These are phyloP conservation scores for Chloroceryle amazona DNA, from an alignment of 2,797 vertebrate species.

Conservation along the genomic window DNA sequence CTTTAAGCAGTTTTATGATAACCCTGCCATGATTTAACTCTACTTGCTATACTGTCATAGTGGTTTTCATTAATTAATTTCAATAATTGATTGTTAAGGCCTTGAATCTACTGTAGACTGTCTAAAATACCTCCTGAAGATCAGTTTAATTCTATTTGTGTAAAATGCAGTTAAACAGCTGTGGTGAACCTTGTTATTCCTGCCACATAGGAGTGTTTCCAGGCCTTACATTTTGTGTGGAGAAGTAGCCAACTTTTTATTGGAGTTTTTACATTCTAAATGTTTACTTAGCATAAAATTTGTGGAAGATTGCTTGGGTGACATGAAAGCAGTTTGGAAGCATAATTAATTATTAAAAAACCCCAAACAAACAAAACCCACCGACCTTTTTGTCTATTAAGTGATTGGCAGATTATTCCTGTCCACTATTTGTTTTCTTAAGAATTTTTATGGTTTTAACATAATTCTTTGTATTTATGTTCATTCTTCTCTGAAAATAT, in stretches of 20 bases:
- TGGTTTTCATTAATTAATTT: neutral
- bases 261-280: neutral
- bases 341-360: neutral
- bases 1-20: neutral
- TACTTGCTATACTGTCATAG: neutral
- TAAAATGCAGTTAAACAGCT: neutral
- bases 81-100: neutral
- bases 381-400: neutral
- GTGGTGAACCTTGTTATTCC: neutral
- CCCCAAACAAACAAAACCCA: neutral
- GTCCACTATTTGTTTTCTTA: neutral
- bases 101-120: neutral
- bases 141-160: neutral
- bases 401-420: neutral
- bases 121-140: neutral
- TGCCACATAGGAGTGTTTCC: neutral
- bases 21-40: neutral
- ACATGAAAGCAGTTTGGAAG: neutral
- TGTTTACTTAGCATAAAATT: neutral
- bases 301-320: neutral
- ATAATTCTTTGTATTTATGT: neutral
- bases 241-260: neutral
- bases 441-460: neutral
- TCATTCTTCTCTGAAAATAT: neutral
- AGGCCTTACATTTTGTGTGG: neutral